phyloP scores from a whole-genome alignment of 2,797 vertebrate genomes.

The Thaleichthys pacificus region DNA sequence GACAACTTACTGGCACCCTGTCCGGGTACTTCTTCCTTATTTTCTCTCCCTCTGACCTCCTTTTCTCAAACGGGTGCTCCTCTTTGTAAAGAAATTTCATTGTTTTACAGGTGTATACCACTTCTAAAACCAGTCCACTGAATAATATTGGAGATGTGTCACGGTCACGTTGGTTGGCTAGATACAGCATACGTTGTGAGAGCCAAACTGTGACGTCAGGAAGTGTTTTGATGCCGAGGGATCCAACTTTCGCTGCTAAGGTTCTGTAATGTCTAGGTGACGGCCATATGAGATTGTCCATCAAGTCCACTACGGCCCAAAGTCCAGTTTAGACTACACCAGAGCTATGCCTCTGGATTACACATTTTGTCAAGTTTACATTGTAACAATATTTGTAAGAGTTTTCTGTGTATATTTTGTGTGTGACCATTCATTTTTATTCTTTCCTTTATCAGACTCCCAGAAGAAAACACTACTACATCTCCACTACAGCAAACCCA shows the following conservation, averaged over 20 bases:
- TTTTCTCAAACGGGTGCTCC: conserved; percentile 86
- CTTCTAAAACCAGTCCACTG: not conserved
- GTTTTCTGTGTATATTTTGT: no score
- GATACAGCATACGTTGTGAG: not conserved
- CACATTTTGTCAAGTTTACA: no score
- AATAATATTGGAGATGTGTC: not conserved
- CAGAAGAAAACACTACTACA: no score
- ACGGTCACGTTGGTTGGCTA: not conserved
- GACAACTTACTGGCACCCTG: conserved; percentile 81
- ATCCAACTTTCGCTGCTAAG: not conserved
- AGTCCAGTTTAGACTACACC: no score
- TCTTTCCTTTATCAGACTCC: no score
- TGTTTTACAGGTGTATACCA: not conserved
- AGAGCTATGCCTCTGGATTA: no score
- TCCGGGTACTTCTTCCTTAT: conserved; percentile 89
- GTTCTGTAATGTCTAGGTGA: no score
- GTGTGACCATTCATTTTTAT: no score
- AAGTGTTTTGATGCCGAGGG: not conserved
- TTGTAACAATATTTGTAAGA: no score
- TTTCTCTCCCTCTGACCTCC: conserved; percentile 88
- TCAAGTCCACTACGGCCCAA: no score
- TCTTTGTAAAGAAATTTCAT: conserved; percentile 92
- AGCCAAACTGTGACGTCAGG: not conserved
- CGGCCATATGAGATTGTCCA: no score
- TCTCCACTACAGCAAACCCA: no score